phyloP scores from a whole-genome alignment of 2,113 vertebrate genomes.

The Phalacrocorax pelagicus region DNA sequence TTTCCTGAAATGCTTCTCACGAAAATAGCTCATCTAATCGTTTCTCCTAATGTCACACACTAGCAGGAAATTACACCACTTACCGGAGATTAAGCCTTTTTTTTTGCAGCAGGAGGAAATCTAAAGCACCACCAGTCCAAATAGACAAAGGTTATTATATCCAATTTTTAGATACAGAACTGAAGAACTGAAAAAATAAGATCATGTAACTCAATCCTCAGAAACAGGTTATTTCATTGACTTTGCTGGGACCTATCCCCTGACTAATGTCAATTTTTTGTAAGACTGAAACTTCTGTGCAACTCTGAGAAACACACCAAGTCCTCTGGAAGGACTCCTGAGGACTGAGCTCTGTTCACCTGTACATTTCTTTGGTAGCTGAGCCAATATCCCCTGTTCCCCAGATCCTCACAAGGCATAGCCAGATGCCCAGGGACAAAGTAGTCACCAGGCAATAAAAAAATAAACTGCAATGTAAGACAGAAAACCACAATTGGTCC shows the following conservation, averaged over 20 bases:
- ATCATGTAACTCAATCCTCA: neutral
- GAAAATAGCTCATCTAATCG: neutral
- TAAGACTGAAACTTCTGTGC: neutral
- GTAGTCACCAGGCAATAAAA: neutral
- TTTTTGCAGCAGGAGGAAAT: neutral
- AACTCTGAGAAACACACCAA: neutral
- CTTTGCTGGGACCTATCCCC: neutral
- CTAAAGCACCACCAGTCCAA: neutral
- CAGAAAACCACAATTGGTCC: neutral
- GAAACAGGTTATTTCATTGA: neutral
- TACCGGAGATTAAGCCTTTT: neutral
- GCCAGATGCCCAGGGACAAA: neutral
- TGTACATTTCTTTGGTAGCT: neutral
- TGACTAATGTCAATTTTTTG: neutral
- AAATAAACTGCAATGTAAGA: neutral
- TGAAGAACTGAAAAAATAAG: neutral
- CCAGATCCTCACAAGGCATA: neutral
- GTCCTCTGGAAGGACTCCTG: neutral
- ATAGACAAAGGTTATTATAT: neutral
- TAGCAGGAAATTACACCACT: constrained; percentile 6
- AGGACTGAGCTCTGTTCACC: neutral
- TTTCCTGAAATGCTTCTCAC: neutral
- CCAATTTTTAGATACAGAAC: neutral
- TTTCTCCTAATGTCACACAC: neutral
- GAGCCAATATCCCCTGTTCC: neutral